Evolutionary conservation across 2,888 invertebrate genomes (phyloP).

Genomic region (Hydrotaea cyrtoneurina): DNA sequence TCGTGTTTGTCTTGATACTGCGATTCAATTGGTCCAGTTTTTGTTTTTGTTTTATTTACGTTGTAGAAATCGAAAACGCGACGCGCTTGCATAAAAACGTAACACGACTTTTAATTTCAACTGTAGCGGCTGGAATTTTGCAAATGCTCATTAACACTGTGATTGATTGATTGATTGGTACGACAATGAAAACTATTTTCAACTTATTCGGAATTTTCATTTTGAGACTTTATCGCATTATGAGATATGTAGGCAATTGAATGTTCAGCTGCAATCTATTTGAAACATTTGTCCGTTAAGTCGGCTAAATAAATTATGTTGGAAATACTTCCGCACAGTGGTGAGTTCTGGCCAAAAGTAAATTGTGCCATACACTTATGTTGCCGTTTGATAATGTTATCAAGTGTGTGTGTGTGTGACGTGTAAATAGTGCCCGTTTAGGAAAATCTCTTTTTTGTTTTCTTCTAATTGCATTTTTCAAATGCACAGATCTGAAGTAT

Average conservation of each 20-base stretch:
- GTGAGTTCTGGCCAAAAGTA: no score
- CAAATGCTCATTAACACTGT: background rate
- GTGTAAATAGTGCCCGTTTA: no score
- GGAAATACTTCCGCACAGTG: background rate
- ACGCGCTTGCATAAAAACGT: constrained; percentile 31
- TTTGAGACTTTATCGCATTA: background rate
- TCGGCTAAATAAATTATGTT: no score
- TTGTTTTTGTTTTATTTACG: background rate
- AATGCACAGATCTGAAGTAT: no score
- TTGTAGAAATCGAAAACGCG: constrained; percentile 10
- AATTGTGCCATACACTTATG: no score
- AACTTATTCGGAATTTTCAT: background rate
- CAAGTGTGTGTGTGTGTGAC: no score
- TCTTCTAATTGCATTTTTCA: no score
- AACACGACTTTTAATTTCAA: constrained; percentile 7
- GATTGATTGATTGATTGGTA: background rate
- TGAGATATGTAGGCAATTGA: background rate
- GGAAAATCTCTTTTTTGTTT: no score
- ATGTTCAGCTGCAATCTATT: no score
- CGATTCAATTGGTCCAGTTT: constrained; percentile 57
- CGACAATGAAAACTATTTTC: background rate
- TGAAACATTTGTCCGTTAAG: background rate
- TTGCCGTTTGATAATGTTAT: no score
- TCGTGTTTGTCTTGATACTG: constrained; percentile 48
- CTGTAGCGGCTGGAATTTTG: background rate